Evolutionary conservation across 2,113 vertebrate species (phyloP).

Genomic region (Parus major): DNA sequence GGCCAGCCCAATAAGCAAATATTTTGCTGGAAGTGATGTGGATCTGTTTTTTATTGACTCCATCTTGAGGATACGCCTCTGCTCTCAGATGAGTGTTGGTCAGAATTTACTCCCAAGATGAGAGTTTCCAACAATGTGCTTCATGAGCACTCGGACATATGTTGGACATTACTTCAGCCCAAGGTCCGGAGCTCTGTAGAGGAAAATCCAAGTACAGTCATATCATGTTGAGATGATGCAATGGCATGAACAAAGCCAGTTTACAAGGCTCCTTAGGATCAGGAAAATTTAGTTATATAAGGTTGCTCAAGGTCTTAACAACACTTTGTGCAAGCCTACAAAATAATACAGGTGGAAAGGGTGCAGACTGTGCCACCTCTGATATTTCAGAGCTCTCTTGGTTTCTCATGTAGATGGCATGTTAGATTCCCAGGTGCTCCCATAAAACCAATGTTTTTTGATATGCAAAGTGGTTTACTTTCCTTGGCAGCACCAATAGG

Average conservation of each 20-base stretch:
- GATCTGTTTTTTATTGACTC: neutral
- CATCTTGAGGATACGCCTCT: neutral
- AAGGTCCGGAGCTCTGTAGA: neutral
- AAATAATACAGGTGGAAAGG: neutral
- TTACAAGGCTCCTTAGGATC: neutral
- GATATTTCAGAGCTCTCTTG: neutral
- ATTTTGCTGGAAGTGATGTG: neutral
- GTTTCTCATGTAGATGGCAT: neutral
- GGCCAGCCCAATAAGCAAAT: neutral
- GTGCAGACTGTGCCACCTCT: neutral
- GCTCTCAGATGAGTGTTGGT: neutral
- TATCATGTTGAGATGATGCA: neutral
- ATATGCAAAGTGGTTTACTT: rapidly evolving
- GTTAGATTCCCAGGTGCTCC: neutral
- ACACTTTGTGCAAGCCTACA: neutral
- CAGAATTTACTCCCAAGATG: neutral
- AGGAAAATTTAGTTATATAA: neutral
- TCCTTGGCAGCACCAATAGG: neutral
- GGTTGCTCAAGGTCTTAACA: neutral
- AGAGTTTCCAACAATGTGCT: neutral
- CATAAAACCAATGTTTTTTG: neutral
- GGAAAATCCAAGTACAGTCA: neutral
- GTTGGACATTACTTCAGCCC: neutral
- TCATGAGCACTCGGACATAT: neutral
- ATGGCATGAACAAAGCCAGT: neutral